Evolutionary conservation across 1,140 invertebrate genomes (phyloP).

Genomic region (Lasioglossum baleicum): DNA sequence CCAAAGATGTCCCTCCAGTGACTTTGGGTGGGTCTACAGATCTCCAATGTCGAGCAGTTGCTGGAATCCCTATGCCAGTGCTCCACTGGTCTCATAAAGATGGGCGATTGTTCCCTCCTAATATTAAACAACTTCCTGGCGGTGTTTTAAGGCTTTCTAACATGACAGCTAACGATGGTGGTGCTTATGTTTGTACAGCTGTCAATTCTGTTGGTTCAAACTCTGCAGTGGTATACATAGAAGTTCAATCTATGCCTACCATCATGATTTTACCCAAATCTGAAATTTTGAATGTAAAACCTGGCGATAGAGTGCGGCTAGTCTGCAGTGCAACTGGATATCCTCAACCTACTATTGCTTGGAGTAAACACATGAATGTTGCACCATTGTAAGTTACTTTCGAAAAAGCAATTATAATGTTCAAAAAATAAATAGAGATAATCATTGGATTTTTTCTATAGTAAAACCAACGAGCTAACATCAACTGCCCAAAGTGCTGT

Average conservation of each 20-base stretch:
- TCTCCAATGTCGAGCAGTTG: conserved; percentile 88
- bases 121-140: conserved; percentile 83
- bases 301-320: conserved; percentile 84
- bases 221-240: conserved; percentile 84
- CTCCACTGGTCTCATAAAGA: conserved; percentile 89
- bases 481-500: too few species aligned
- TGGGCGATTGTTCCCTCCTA: conserved; percentile 83
- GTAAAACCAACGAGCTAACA: too few species aligned
- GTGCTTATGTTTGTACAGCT: conserved; percentile 91
- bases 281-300: conserved; percentile 76
- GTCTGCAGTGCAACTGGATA: conserved; percentile 88
- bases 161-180: conserved; percentile 83
- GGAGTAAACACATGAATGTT: conserved; percentile 81
- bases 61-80: conserved; percentile 88
- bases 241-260: conserved; percentile 83
- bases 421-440: too few species aligned
- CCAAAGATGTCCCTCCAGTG: conserved; percentile 83
- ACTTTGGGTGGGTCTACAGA: conserved; percentile 84
- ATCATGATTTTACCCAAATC: conserved; percentile 82
- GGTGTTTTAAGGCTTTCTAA: conserved; percentile 86
- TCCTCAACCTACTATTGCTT: conserved; percentile 87
- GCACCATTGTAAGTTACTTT: too few species aligned
- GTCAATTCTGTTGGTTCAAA: conserved; percentile 87
- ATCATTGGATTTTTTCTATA: too few species aligned
- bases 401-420: too few species aligned